phyloP scores from a whole-genome alignment of 1,140 invertebrate species.

The Cryptotermes secundus region DNA sequence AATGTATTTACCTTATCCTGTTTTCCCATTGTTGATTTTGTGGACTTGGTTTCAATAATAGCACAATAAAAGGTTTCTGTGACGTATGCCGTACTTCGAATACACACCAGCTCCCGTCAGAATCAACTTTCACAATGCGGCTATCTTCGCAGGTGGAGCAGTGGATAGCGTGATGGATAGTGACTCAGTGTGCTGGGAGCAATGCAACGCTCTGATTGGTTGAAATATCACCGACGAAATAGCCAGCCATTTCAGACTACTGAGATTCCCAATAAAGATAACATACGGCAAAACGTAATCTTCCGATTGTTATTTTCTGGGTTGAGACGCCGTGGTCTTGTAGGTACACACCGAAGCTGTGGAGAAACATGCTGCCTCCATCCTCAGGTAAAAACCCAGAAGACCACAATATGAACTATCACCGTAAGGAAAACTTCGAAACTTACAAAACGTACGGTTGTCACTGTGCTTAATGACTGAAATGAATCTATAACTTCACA shows the following conservation, averaged over 20 bases:
- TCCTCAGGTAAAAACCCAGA: no score
- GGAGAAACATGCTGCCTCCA: no score
- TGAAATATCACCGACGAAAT: no score
- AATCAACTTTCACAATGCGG: neutral
- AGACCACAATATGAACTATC: no score
- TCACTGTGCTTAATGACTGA: no score
- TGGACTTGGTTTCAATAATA: neutral
- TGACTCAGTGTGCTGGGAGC: neutral
- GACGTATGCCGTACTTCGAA: neutral
- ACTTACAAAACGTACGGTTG: no score
- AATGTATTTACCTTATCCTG: neutral
- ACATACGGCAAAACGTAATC: neutral
- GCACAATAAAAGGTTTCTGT: neutral
- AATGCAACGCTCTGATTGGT: neutral
- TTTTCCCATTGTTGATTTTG: neutral
- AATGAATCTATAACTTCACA: no score
- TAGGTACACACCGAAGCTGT: no score
- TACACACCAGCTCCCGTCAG: neutral
- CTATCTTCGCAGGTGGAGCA: neutral
- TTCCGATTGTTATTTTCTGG: no score
- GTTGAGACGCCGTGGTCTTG: neutral
- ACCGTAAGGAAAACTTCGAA: no score
- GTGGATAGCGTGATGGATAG: neutral
- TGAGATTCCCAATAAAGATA: neutral
- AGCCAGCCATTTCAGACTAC: neutral